Conservation (phyloP, 2,888 invertebrate genomes). For the Meiosimyza decipiens region DNA sequence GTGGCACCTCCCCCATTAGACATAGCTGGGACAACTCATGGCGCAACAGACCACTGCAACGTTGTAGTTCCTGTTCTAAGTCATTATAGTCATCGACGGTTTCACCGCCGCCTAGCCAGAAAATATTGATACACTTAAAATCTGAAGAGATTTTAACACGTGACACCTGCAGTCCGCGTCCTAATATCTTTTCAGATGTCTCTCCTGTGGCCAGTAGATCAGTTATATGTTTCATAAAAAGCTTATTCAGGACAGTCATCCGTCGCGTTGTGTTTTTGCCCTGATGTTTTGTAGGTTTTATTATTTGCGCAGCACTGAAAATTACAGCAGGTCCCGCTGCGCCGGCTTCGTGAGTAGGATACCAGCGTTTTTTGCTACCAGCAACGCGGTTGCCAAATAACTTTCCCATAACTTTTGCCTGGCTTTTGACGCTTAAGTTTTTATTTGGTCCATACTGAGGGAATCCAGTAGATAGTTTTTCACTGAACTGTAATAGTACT, state of each 20-base stretch:
- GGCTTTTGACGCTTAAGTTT: constrained; percentile 42
- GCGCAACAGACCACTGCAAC: constrained; percentile 72
- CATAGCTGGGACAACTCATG: constrained; percentile 79
- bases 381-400: constrained; percentile 58
- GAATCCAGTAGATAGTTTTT: neutral
- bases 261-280: constrained; percentile 71
- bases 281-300: constrained; percentile 36
- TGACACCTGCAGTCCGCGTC: constrained; percentile 77
- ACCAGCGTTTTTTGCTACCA: constrained; percentile 62
- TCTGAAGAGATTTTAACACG: constrained; percentile 76
- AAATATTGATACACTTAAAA: constrained; percentile 76
- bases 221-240: constrained; percentile 84
- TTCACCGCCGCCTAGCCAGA: constrained; percentile 75
- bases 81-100: constrained; percentile 49
- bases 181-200: constrained; percentile 71
- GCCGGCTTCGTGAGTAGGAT: constrained; percentile 46
- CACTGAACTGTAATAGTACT: neutral
- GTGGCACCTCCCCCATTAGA: constrained; percentile 81
- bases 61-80: constrained; percentile 71
- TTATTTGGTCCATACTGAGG: constrained; percentile 24
- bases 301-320: constrained; percentile 49
- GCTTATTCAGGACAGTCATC: constrained; percentile 77
- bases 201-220: constrained; percentile 82
- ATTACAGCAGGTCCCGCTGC: constrained; percentile 9
- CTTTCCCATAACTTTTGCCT: constrained; percentile 61